A percentile compares a stretch with the other conserved stretches of the same genome.
phyloP scores from a whole-genome alignment of 2,888 invertebrate species.

The Cerastis leucographa region DNA sequence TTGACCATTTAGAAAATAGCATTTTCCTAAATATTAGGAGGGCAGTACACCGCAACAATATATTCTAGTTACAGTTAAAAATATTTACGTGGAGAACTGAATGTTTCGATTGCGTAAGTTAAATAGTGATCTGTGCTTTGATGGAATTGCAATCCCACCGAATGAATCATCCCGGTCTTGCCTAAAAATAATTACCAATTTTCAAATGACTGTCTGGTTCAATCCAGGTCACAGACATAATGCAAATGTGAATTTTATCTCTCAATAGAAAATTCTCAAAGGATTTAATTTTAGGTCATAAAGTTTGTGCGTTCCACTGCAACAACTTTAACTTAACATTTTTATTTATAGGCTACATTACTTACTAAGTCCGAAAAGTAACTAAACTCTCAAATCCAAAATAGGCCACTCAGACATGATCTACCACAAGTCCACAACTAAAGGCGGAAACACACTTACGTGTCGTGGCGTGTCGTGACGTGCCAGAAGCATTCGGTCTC shows the following conservation, averaged over 20 bases:
- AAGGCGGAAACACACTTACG: too few species aligned
- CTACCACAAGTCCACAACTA: too few species aligned
- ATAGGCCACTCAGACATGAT: conserved; percentile 12
- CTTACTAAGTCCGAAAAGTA: neutral
- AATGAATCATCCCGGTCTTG: conserved; percentile 9
- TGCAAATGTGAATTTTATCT: conserved; percentile 1
- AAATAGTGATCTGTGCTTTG: conserved; percentile 6
- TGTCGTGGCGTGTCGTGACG: too few species aligned
- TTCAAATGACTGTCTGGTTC: conserved; percentile 15
- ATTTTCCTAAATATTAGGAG: conserved; percentile 16
- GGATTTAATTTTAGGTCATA: too few species aligned
- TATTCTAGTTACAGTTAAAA: conserved; percentile 6
- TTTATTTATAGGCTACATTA: neutral
- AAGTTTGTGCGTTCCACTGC: too few species aligned
- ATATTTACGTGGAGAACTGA: conserved; percentile 15
- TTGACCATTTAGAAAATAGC: conserved; percentile 23
- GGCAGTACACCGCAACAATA: conserved; percentile 11
- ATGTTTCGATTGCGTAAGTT: conserved; percentile 11
- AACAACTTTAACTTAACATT: too few species aligned
- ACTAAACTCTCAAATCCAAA: conserved; percentile 9
- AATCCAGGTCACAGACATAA: conserved; percentile 4
- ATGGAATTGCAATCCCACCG: conserved; percentile 1
- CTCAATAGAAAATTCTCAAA: neutral
- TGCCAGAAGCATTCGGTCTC: too few species aligned
- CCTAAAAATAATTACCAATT: conserved; percentile 3